Evolutionary conservation across 2,797 vertebrate species (phyloP).

Genomic region (Notoglanidium macrostoma): DNA sequence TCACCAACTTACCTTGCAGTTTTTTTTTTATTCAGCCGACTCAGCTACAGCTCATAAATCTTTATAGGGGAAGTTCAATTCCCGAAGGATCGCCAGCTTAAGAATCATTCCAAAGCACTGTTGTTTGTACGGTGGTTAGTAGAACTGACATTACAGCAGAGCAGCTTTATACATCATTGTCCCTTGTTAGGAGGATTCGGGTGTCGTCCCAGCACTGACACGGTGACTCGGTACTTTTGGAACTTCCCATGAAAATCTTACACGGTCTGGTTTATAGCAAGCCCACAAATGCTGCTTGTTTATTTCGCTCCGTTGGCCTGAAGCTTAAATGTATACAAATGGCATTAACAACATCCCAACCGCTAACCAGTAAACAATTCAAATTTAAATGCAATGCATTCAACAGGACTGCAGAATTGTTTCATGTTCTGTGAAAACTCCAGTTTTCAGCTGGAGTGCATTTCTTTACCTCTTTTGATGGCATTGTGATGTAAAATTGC

Average conservation of each 20-base stretch:
- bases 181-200: not conserved
- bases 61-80: not conserved
- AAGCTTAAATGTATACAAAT: not conserved
- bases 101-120: not conserved
- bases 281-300: not conserved
- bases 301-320: not conserved
- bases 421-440: not conserved
- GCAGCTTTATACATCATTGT: too few species aligned
- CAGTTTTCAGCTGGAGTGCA: not conserved
- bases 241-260: not conserved
- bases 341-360: not conserved
- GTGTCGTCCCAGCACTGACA: not conserved
- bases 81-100: not conserved
- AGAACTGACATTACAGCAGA: not conserved
- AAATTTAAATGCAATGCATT: not conserved
- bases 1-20: conserved; percentile 46
- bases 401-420: not conserved
- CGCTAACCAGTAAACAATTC: not conserved
- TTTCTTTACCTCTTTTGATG: too few species aligned
- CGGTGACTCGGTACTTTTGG: too few species aligned
- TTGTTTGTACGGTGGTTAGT: not conserved
- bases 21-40: conserved; percentile 55
- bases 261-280: not conserved
- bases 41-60: not conserved
- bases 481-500: too few species aligned